These are phyloP conservation scores for Paracentrotus lividus DNA, from an alignment of 53 echinoderm and acorn worm genomes.

Conservation along the genomic window DNA sequence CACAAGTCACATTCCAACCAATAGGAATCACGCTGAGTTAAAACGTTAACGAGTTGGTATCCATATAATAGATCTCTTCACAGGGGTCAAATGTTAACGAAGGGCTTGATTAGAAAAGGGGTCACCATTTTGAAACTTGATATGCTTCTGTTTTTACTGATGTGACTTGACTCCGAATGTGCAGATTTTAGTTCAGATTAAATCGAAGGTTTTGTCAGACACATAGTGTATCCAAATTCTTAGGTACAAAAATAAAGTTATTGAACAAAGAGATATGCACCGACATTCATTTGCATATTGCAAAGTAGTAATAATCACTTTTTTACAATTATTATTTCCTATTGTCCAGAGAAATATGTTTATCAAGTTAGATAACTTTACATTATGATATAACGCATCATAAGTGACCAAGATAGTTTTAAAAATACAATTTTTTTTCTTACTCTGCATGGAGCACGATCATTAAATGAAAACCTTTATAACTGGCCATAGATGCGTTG, in stretches of 20 bases:
- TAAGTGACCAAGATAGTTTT: too few relatives aligned
- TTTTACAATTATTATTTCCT: too few relatives aligned
- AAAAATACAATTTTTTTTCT: too few relatives aligned
- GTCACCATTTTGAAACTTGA: slow-evolving; percentile 52
- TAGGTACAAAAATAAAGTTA: neutral
- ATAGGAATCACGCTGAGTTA: slow-evolving; percentile 33
- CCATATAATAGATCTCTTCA: slow-evolving; percentile 27
- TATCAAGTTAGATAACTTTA: too few relatives aligned
- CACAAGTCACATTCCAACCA: slow-evolving; percentile 48
- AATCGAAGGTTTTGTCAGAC: neutral
- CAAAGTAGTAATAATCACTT: too few relatives aligned
- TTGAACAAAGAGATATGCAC: too few relatives aligned
- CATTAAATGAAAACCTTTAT: too few relatives aligned
- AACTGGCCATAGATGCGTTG: neutral
- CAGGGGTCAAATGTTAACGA: slow-evolving; percentile 58
- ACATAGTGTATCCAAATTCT: neutral
- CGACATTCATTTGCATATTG: too few relatives aligned
- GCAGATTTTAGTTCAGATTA: neutral
- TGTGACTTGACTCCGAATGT: neutral
- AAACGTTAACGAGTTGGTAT: slow-evolving; percentile 67
- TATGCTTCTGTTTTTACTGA: neutral
- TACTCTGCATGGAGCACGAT: neutral
- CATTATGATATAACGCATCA: too few relatives aligned
- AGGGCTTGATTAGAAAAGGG: slow-evolving; percentile 2
- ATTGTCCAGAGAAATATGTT: too few relatives aligned